A percentile compares a stretch with the other conserved stretches of the same genome.
Evolutionary conservation across 2,797 vertebrate species (phyloP).

Genomic region (Paratrypauchen microcephalus): DNA sequence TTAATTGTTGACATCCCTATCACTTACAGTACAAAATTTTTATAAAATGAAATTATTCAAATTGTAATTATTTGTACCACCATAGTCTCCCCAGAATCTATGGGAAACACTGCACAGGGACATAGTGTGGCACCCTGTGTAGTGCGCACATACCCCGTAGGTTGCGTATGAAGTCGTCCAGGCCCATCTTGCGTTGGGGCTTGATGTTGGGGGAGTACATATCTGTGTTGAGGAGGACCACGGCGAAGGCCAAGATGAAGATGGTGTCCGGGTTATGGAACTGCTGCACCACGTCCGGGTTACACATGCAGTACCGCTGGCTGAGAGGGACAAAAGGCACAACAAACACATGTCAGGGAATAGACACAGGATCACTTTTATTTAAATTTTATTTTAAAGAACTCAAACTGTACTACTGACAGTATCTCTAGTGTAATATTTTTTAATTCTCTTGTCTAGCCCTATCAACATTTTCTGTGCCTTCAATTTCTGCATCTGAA

Average conservation of each 20-base stretch:
- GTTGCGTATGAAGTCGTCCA: slow-evolving; percentile 98
- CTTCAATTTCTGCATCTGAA: too few species aligned
- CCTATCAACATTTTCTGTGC: too few species aligned
- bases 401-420: too few species aligned
- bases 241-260: slow-evolving; percentile 98
- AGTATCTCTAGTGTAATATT: too few species aligned
- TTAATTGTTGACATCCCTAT: too few species aligned
- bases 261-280: slow-evolving; percentile 99
- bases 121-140: background rate
- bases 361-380: background rate
- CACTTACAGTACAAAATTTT: too few species aligned
- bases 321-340: slow-evolving; percentile 66
- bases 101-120: background rate
- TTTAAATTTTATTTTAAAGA: too few species aligned
- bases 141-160: slow-evolving; percentile 83
- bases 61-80: too few species aligned
- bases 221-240: slow-evolving; percentile 98
- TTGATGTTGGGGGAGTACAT: slow-evolving; percentile 99
- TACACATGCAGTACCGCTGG: slow-evolving; percentile 99
- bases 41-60: too few species aligned
- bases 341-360: background rate
- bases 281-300: slow-evolving; percentile 97
- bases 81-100: too few species aligned
- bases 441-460: too few species aligned
- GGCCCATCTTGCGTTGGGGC: slow-evolving; percentile 98